Evolutionary conservation across 2,797 vertebrate species (phyloP), one percentile per base, ranked within the genome.

Genomic region (Australoheros facetus): DNA sequence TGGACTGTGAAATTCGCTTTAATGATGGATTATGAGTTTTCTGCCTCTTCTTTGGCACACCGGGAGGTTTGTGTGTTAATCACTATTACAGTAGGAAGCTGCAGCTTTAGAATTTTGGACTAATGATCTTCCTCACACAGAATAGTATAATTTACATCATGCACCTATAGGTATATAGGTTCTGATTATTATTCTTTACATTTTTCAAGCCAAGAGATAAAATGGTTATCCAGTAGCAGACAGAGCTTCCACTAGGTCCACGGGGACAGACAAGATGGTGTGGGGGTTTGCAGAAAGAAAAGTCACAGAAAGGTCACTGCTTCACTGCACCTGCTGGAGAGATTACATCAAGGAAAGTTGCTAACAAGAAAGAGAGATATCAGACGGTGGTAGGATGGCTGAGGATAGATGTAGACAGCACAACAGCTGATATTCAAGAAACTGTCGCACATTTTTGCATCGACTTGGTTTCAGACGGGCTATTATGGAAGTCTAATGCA

Each of bases 281-380:
- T 72, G 84, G 56, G 71, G 73, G 37, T 79, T 77, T 80, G 82
- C 60, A 75, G 72, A 84, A 56, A 55, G 57, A 88, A 62, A 75
- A 88, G 74, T 82, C 78, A 79, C 54, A 4, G 59, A 86, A 90
- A 91, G 85, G 88, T 85, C 84, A 85, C 1, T 0, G 21, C 57
- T 78, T 56, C 37, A 13, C 42, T 48, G 69, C 78, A 74, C 62
- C 51, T 53, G 42, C 60, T 78, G 48, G 4, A 57, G 78, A 80
- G 57, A 60, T 72, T 53, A 58, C 69, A 53, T 42, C 3, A 2
- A 70, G 23, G 39, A 34, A 58, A 3, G 3, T 14, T 53, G 55
- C 54, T n/a, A 73, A 85, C 55, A 83, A 79, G 19, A 19, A 13
- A 78, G 34, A 80, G 16, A 82, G 73, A 73, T 51, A 78, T 77